Base-by-base conservation (phyloP, 2,888 invertebrate genomes). In the Dichetophora obliterata region DNA sequence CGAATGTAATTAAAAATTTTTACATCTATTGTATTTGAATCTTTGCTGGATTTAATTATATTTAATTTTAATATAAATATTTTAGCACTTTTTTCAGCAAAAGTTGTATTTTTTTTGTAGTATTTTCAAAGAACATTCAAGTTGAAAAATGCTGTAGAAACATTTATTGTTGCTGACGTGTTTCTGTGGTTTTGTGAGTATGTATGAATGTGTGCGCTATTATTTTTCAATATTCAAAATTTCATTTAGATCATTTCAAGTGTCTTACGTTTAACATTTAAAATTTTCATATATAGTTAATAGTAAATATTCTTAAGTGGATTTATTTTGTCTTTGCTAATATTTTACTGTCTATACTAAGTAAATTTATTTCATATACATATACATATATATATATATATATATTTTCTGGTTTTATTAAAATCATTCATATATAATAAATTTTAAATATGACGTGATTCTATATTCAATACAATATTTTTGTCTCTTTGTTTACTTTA, bases 321-420 rank as follows among this genome's bases (percentile, higher is more conserved):
- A 59, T 59, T 27, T 22, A 16, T 59, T 59, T 19, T 54, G 22
- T 19, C 6, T 22, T 59, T 59, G 59, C 59, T 59, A 59, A 59
- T 27, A 59, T 27, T 24, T 59, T 59, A 27, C 9, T 27, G 27
- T 27, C 27, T 27, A 27, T 59, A 14, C 59, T 59, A 59, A 59
- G 27, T 59, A 27, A 11, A 65, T 31, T 65, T 79, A 81, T 80
- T 81, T 80, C 82, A 82, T 82, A 80, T 81, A 79, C n/a, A n/a
- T n/a, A n/a, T n/a, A n/a, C n/a, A n/a, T n/a, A n/a, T n/a, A n/a
- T n/a, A n/a, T n/a, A n/a, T n/a, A n/a, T n/a, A n/a, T n/a, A n/a
- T n/a, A n/a, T n/a, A n/a, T 80, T 81, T 79, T 77, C 77, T 79
- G 78, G 76, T 78, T 79, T 79, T 54, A 19, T 19, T 54, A 54